phyloP scores from a whole-genome alignment of 1,140 invertebrate species.

The Drosophila murphyi region DNA sequence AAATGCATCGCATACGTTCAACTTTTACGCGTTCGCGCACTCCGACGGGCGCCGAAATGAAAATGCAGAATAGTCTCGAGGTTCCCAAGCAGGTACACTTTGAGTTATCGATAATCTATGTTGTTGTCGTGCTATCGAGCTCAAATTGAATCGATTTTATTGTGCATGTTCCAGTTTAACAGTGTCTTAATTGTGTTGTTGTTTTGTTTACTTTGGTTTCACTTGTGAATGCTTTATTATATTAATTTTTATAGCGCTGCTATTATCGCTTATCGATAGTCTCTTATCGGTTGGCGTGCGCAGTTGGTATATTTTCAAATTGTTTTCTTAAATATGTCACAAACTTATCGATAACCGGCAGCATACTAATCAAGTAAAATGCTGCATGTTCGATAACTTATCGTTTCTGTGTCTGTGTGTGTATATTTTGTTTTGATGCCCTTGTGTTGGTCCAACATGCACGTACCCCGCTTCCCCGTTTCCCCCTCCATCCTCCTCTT shows the following conservation, averaged over 20 bases:
- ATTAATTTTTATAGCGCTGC: no score
- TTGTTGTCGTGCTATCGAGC: no score
- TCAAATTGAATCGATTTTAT: no score
- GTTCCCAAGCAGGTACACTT: slow-evolving; percentile 92
- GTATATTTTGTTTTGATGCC: neutral
- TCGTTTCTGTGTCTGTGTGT: neutral
- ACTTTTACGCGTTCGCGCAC: slow-evolving; percentile 94
- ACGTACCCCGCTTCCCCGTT: no score
- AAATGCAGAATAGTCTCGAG: slow-evolving; percentile 94
- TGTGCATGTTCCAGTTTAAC: no score
- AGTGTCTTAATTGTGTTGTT: no score
- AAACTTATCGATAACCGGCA: neutral
- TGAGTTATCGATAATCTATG: slow-evolving; percentile 1
- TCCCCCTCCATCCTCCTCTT: neutral
- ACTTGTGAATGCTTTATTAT: no score
- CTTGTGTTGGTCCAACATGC: slow-evolving; percentile 6
- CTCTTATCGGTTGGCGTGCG: neutral
- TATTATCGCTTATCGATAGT: neutral
- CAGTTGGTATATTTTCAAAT: neutral
- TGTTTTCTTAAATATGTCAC: neutral
- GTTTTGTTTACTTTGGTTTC: no score
- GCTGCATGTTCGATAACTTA: slow-evolving; percentile 8
- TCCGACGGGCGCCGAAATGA: slow-evolving; percentile 94
- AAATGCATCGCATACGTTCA: slow-evolving; percentile 92
- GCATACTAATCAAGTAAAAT: neutral